phyloP scores from a whole-genome alignment of 2,113 vertebrate genomes.

The Chamaea fasciata region DNA sequence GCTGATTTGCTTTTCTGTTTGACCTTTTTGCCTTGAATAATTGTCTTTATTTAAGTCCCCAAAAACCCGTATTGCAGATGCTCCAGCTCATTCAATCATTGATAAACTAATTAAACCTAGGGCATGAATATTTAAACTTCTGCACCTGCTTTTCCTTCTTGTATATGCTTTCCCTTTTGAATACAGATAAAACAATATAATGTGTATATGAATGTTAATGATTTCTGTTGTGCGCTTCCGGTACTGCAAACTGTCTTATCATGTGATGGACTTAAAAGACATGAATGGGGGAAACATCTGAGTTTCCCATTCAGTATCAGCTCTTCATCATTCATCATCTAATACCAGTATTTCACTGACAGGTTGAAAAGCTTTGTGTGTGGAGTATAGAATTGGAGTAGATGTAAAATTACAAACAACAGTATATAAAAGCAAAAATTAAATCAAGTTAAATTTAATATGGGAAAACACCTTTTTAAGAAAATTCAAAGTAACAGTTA shows the following conservation, averaged over 20 bases:
- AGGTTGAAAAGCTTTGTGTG: not conserved
- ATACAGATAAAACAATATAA: not conserved
- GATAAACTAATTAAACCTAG: not conserved
- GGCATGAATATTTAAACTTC: not conserved
- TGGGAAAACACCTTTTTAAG: not conserved
- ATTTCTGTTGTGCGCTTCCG: not conserved
- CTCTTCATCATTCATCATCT: not conserved
- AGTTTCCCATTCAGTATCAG: not conserved
- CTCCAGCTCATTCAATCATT: not conserved
- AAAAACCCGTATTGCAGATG: not conserved
- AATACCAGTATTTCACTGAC: not conserved
- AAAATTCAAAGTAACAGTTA: not conserved
- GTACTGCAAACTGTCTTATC: not conserved
- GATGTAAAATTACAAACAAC: not conserved
- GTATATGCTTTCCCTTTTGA: not conserved
- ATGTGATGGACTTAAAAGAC: not conserved
- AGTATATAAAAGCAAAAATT: not conserved
- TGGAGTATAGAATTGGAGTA: not conserved
- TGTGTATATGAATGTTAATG: not conserved
- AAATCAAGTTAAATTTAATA: not conserved
- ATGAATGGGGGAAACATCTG: not conserved
- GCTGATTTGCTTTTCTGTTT: slow-evolving; percentile 30
- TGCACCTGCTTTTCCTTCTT: not conserved
- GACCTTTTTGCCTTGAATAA: slow-evolving; percentile 20
- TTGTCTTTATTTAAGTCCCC: not conserved